These are phyloP conservation scores for Cyprinodon tularosa DNA, from an alignment of 2,113 vertebrate genomes.

Conservation along the genomic window DNA sequence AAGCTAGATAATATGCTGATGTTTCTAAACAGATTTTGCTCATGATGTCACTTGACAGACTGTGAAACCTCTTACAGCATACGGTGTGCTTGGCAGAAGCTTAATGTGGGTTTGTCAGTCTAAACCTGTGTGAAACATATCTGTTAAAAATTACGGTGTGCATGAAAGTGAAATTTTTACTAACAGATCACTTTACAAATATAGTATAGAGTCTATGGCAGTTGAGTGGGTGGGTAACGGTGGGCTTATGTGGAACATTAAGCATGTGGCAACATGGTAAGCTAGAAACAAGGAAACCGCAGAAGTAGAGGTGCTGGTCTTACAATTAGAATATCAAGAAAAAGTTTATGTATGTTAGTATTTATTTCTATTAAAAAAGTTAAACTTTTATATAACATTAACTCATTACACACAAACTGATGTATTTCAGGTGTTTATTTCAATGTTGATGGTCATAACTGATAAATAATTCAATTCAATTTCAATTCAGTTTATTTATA, in stretches of 20 bases:
- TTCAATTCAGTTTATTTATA: too few species aligned
- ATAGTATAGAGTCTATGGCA: background rate
- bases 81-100: background rate
- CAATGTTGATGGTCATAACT: too few species aligned
- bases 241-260: background rate
- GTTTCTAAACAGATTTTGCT: background rate
- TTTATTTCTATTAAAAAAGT: too few species aligned
- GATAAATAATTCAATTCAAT: too few species aligned
- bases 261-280: background rate
- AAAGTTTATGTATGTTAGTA: background rate
- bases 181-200: background rate
- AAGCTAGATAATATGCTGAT: background rate
- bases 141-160: background rate
- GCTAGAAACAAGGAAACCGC: background rate
- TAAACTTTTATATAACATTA: too few species aligned
- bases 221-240: too few species aligned
- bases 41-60: background rate
- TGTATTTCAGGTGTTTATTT: too few species aligned
- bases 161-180: background rate
- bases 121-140: background rate
- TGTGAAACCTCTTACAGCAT: background rate
- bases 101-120: background rate
- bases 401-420: too few species aligned
- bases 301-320: too few species aligned
- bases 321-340: background rate